Conservation (phyloP, 2,797 vertebrate genomes). For the Galaxias olidus region DNA sequence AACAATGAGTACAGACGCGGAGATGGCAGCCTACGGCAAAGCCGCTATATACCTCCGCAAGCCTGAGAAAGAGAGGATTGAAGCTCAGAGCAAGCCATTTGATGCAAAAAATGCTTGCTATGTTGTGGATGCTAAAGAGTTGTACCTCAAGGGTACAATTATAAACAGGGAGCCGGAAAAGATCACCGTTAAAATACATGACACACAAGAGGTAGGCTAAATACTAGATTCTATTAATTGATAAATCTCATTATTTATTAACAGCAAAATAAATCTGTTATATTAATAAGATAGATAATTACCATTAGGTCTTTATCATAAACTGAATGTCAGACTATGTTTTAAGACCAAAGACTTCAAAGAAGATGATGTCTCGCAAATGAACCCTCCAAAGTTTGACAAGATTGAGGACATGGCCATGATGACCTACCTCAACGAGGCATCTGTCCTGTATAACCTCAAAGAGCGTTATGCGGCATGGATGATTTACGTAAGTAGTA, state of each 20-base stretch:
- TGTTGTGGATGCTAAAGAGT: slow-evolving; percentile 9
- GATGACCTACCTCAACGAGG: slow-evolving; percentile 59
- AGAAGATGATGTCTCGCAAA: background rate
- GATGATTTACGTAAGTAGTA: slow-evolving; percentile 85
- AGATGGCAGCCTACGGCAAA: slow-evolving; percentile 8
- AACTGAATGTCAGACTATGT: background rate
- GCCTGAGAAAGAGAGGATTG: slow-evolving; percentile 8
- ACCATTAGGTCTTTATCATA: background rate
- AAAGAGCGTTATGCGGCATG: slow-evolving; percentile 83
- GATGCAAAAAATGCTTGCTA: slow-evolving; percentile 10
- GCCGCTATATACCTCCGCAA: slow-evolving; percentile 4
- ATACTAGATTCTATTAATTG: background rate
- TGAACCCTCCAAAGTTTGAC: slow-evolving; percentile 44
- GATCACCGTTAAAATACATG: background rate
- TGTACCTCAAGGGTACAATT: slow-evolving; percentile 10
- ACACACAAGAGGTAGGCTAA: slow-evolving; percentile 1
- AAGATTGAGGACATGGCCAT: slow-evolving; percentile 52
- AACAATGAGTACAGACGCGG: background rate
- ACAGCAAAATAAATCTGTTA: background rate
- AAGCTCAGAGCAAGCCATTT: slow-evolving; percentile 8
- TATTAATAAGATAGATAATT: background rate
- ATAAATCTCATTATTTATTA: background rate
- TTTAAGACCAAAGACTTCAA: slow-evolving; percentile 7
- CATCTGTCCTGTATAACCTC: slow-evolving; percentile 81
- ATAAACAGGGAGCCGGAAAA: background rate